Evolutionary conservation across 2,797 vertebrate genomes (phyloP).

Genomic region (Alosa sapidissima): DNA sequence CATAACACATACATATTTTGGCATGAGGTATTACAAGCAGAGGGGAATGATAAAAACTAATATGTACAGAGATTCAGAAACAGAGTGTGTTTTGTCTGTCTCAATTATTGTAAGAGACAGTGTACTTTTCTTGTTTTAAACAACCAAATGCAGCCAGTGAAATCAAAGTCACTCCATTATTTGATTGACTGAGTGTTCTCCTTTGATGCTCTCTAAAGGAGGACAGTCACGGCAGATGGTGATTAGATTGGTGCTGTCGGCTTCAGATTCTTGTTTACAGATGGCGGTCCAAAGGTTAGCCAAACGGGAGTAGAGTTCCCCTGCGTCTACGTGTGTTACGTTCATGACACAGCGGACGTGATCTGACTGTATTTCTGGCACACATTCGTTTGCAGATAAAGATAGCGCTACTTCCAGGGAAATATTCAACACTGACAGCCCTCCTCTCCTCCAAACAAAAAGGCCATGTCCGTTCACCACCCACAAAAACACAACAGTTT

Average conservation of each 20-base stretch:
- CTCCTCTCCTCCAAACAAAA: neutral
- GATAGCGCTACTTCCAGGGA: neutral
- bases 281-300: neutral
- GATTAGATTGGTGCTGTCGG: conserved; percentile 5
- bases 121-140: conserved; percentile 18
- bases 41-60: neutral
- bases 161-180: neutral
- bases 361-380: neutral
- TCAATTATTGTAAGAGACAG: neutral
- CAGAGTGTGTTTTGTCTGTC: neutral
- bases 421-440: neutral
- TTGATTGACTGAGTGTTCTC: neutral
- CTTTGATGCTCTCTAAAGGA: neutral
- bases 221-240: neutral
- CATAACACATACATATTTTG: neutral
- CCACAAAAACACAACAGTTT: neutral
- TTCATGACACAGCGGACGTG: conserved; percentile 17
- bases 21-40: neutral
- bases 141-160: neutral
- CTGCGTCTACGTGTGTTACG: neutral
- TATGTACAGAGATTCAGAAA: neutral
- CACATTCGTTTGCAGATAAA: neutral
- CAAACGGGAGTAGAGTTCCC: neutral
- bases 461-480: neutral
- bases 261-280: neutral